Conservation (phyloP, 2,113 vertebrate species). For the Butorides virescens region DNA sequence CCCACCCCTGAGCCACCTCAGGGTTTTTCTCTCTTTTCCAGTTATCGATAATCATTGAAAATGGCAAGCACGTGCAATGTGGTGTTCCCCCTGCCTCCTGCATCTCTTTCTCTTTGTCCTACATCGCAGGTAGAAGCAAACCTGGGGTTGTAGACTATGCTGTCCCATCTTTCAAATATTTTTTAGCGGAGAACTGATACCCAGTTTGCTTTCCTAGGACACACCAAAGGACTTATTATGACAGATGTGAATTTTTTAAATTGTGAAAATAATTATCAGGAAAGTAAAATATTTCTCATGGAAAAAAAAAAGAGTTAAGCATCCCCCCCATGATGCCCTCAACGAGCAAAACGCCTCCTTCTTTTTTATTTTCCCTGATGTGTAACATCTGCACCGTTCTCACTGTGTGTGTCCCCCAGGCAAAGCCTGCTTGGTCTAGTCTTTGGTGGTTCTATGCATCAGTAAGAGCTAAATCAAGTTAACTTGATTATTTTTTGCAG, state of each 20-base stretch:
- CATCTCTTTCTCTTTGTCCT: background rate
- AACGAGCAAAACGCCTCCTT: background rate
- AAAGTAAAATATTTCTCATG: background rate
- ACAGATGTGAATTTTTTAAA: background rate
- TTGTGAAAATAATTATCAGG: background rate
- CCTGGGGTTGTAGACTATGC: background rate
- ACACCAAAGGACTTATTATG: background rate
- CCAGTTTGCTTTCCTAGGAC: background rate
- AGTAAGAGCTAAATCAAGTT: background rate
- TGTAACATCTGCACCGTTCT: background rate
- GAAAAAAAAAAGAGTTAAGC: background rate
- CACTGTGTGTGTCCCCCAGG: too few species aligned
- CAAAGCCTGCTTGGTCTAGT: background rate
- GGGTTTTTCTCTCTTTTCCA: background rate
- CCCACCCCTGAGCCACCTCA: background rate
- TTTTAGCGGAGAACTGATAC: background rate
- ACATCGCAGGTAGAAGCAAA: background rate
- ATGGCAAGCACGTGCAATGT: background rate
- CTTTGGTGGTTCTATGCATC: background rate
- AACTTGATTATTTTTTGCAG: background rate
- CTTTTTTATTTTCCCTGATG: too few species aligned
- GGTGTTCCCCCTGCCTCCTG: background rate
- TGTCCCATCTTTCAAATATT: background rate
- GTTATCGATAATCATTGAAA: background rate
- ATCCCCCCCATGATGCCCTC: background rate